A percentile compares a stretch with the other conserved stretches of the same genome.
These are phyloP conservation scores for Subacronicta megacephala DNA, from an alignment of 2,888 invertebrate genomes.

Conservation along the genomic window DNA sequence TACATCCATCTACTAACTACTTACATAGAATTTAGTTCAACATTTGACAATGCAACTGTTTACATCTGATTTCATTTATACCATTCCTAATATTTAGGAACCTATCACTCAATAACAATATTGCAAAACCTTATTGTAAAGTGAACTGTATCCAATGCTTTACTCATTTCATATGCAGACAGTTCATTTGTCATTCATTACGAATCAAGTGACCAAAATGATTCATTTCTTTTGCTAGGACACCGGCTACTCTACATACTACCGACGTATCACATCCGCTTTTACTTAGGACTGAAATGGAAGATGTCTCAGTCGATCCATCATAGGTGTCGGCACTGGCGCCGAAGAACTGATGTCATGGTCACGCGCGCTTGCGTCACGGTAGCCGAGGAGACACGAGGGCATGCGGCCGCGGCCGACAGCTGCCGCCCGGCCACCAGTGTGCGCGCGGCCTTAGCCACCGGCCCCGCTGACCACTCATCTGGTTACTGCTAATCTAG, in stretches of 20 bases:
- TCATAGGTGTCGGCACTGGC: constrained; percentile 71
- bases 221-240: constrained; percentile 43
- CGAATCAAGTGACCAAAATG: constrained; percentile 29
- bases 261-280: constrained; percentile 51
- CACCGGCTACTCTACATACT: constrained; percentile 40
- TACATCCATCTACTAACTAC: too few relatives aligned
- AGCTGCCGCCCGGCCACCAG: constrained; percentile 50
- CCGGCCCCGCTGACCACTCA: constrained; percentile 72
- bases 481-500: constrained; percentile 64
- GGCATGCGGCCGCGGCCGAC: constrained; percentile 29
- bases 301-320: constrained; percentile 67
- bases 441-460: constrained; percentile 62
- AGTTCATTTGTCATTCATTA: constrained; percentile 23
- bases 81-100: constrained; percentile 1
- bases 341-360: constrained; percentile 78
- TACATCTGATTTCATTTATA: constrained; percentile 3
- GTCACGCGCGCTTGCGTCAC: constrained; percentile 83
- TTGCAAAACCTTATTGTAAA: constrained; percentile 17
- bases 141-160: constrained; percentile 10
- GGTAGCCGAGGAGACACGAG: constrained; percentile 44
- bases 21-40: constrained; percentile 4
- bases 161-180: constrained; percentile 29
- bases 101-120: not conserved
- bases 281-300: constrained; percentile 63
- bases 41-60: constrained; percentile 1